Evolutionary conservation across 2,888 invertebrate genomes (phyloP).

Genomic region (Scelioninae gen. 1): DNA sequence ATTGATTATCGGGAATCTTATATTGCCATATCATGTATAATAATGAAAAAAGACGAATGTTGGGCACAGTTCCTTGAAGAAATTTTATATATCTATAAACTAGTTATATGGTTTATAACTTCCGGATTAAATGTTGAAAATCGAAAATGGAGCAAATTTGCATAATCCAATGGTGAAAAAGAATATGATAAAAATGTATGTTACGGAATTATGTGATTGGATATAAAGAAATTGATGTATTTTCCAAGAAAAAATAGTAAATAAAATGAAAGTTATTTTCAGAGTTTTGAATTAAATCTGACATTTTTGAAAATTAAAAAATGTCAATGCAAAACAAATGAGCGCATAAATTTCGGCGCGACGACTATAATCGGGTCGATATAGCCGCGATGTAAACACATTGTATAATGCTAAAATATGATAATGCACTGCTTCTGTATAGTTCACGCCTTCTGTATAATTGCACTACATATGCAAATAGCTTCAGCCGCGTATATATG

Average conservation of each 20-base stretch:
- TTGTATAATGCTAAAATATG: slow-evolving; percentile 52
- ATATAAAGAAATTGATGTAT: no score
- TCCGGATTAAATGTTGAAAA: slow-evolving; percentile 20
- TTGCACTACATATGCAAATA: slow-evolving; percentile 48
- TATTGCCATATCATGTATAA: no score
- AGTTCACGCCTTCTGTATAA: slow-evolving; percentile 50
- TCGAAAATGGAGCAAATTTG: neutral
- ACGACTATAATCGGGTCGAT: slow-evolving; percentile 17
- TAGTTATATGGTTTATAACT: slow-evolving; percentile 25
- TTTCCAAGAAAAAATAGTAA: no score
- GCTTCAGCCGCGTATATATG: slow-evolving; percentile 27
- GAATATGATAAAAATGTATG: no score
- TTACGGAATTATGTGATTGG: no score
- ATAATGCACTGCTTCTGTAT: slow-evolving; percentile 45
- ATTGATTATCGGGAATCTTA: no score
- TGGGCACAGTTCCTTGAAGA: neutral
- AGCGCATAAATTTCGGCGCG: neutral
- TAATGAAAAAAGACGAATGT: no score
- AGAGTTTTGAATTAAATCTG: no score
- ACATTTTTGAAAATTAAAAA: no score
- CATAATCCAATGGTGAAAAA: neutral
- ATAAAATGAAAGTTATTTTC: no score
- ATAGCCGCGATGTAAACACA: slow-evolving; percentile 33
- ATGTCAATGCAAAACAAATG: slow-evolving; percentile 16
- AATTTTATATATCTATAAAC: slow-evolving; percentile 16